Conservation (phyloP, 1,140 invertebrate genomes). For the Drosophila insularis region DNA sequence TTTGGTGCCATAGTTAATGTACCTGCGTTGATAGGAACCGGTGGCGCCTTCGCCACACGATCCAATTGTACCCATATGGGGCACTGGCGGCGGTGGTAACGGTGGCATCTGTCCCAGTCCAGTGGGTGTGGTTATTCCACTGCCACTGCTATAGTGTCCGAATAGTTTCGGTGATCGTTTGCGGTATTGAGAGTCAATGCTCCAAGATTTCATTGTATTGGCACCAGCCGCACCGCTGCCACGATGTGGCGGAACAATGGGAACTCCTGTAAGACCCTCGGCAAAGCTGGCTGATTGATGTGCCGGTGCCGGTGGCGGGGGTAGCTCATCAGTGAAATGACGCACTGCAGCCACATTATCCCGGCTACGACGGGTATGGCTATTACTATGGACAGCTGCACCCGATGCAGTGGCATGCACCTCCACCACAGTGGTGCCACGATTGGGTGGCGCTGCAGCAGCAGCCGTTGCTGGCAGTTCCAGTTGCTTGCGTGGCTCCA, state of each 20-base stretch:
- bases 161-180: constrained; percentile 83
- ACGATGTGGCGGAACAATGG: constrained; percentile 89
- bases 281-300: constrained; percentile 49
- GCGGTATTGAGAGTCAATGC: constrained; percentile 89
- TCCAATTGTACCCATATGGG: constrained; percentile 38
- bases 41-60: constrained; percentile 58
- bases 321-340: constrained; percentile 71
- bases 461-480: constrained; percentile 88
- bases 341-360: constrained; percentile 69
- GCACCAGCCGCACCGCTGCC: constrained; percentile 61
- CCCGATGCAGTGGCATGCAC: constrained; percentile 71
- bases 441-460: constrained; percentile 37
- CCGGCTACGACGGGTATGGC: constrained; percentile 63
- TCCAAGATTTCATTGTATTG: constrained; percentile 90
- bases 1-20: constrained; percentile 78
- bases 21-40: constrained; percentile 83
- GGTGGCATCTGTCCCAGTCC: constrained; percentile 82
- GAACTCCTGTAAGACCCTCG: constrained; percentile 69
- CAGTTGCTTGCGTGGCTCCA: constrained; percentile 57
- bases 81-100: constrained; percentile 73
- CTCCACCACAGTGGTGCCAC: constrained; percentile 66
- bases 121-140: constrained; percentile 83
- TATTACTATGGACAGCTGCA: constrained; percentile 60
- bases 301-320: constrained; percentile 64
- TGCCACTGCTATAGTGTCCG: constrained; percentile 70